These are phyloP conservation scores for Tricholaema leucomelas DNA, from an alignment of 2,113 vertebrate genomes.

Conservation along the genomic window DNA sequence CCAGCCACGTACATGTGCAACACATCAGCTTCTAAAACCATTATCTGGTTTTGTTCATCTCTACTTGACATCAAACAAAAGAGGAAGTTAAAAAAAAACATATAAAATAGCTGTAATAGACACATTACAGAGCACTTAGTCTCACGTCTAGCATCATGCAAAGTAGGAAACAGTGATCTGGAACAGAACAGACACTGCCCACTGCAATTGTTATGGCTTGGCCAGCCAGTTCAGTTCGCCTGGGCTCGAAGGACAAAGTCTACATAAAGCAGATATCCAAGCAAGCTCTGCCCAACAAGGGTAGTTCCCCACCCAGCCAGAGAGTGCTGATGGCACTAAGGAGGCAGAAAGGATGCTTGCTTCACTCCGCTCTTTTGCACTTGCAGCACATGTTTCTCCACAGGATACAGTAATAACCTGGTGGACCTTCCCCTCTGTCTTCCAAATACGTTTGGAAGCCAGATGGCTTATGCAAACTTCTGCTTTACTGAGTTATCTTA, in stretches of 20 bases:
- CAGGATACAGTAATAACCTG: not conserved
- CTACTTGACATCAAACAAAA: slow-evolving; percentile 48
- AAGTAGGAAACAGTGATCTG: slow-evolving; percentile 43
- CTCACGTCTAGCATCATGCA: not conserved
- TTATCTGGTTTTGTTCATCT: slow-evolving; percentile 61
- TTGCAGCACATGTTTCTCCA: not conserved
- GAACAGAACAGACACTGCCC: slow-evolving; percentile 46
- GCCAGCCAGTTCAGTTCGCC: not conserved
- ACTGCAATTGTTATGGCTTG: not conserved
- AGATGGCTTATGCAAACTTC: not conserved
- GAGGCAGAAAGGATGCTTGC: not conserved
- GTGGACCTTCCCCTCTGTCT: not conserved
- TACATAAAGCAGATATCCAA: not conserved
- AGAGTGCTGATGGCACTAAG: not conserved
- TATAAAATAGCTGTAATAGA: slow-evolving; percentile 28
- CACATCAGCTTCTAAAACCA: not conserved
- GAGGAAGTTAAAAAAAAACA: slow-evolving; percentile 58
- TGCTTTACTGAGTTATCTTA: not conserved
- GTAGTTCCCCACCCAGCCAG: slow-evolving; percentile 26
- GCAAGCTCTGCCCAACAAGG: not conserved
- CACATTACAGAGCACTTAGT: slow-evolving; percentile 55
- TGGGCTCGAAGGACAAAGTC: slow-evolving; percentile 46
- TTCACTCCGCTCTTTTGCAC: not conserved
- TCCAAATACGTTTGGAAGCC: not conserved
- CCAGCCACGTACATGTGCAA: not conserved